phyloP scores from a whole-genome alignment of 2,113 vertebrate species.

The Rhinopomastus cyanomelas region DNA sequence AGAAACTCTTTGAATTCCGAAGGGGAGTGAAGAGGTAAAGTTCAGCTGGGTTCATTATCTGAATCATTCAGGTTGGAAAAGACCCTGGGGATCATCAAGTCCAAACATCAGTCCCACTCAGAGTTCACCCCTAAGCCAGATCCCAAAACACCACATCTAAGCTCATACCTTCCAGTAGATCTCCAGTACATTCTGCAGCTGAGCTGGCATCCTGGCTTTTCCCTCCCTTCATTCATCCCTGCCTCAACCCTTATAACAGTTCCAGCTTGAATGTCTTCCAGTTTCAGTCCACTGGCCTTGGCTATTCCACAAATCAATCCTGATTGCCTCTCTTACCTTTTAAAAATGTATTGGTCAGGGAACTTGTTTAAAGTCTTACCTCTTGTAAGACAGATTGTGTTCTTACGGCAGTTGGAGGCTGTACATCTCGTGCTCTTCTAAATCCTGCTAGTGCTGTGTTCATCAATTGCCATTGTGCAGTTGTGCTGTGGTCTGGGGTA shows the following conservation, averaged over 20 bases:
- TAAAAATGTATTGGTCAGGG: not conserved
- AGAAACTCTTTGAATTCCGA: slow-evolving; percentile 98
- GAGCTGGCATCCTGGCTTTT: not conserved
- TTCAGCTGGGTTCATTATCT: not conserved
- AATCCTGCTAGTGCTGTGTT: not conserved
- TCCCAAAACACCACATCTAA: no score
- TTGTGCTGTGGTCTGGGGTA: not conserved
- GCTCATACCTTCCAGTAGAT: not conserved
- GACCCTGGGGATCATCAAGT: no score
- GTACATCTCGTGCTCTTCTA: not conserved
- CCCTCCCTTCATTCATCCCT: not conserved
- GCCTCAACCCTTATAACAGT: not conserved
- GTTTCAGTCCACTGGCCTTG: not conserved
- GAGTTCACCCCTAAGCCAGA: no score
- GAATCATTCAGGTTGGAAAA: no score
- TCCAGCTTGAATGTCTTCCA: slow-evolving; percentile 12
- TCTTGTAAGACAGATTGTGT: not conserved
- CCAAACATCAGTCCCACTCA: no score
- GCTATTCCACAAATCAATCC: not conserved
- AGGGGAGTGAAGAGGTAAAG: slow-evolving; percentile 95
- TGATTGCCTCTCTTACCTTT: not conserved
- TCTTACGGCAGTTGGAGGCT: not conserved
- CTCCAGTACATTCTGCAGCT: not conserved
- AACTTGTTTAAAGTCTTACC: slow-evolving; percentile 5
- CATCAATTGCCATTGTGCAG: not conserved